Evolutionary conservation across 2,888 invertebrate species (phyloP), one percentile per base, ranked within the genome.

Genomic region (Xanthorhoe spadicearia): DNA sequence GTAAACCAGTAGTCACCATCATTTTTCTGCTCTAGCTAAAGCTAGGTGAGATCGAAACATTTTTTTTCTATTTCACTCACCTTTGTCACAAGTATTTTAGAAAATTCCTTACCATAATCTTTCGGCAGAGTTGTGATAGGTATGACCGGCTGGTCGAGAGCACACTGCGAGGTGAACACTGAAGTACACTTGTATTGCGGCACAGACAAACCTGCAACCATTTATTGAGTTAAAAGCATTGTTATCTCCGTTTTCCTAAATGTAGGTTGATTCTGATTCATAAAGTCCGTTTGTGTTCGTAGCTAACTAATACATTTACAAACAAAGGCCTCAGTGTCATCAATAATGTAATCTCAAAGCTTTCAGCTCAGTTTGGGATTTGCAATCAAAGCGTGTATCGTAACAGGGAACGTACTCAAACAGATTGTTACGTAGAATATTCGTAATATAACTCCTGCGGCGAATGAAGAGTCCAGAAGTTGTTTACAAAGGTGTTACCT

Each of bases 151-250:
- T 66, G 64, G n/a, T 71, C 10, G 8, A 68, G 59, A 2, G 70
- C 62, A 38, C 61, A 72, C 35, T 64, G 69, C 46, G 74, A 72
- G 10, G 77, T 76, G 64, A 70, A 74, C 54, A 73, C 66, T 15
- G 74, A 69, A 0, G 61, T 53, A 50, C 53, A 64, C 55, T 64
- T 67, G 49, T 46, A 43, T 46, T 7, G 13, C n/a, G 61, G 54
- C 13, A 52, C 18, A 8, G 46, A 46, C 51, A 46, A 4, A 61
- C 53, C 43, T 56, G 55, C 6, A 32, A 43, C 23, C 18, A 59
- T 38, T n/a, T 32, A 57, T 48, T 17, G 8, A 48, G 15, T 15
- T 15, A 43, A 4, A 17, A 13, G 15, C 17, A 43, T 13, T 13
- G 13, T 43, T 1, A 13, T 43, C 13, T 38, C 38, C 10, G 2